Percentiles rank a stretch among this genome's conserved stretches.
Evolutionary conservation across 2,797 vertebrate species (phyloP).

Genomic region (Pseudomugil tenellus): DNA sequence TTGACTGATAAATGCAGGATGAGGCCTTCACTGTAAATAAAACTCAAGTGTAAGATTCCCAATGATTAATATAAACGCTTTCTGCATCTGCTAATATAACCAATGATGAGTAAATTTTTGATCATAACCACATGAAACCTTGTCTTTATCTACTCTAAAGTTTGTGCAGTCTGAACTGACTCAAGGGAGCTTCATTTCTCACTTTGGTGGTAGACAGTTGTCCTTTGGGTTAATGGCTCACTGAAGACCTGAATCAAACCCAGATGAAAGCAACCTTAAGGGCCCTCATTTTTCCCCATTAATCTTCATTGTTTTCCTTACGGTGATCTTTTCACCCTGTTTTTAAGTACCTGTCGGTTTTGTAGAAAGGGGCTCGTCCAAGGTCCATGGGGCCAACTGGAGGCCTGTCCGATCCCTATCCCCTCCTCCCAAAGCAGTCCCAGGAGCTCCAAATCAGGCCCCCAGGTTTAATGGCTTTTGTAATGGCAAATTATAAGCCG

Average conservation of each 20-base stretch:
- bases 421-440: constrained; percentile 69
- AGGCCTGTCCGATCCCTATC: constrained; percentile 69
- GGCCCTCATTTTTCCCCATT: constrained; percentile 81
- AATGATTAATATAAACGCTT: constrained; percentile 10
- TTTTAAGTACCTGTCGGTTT: constrained; percentile 86
- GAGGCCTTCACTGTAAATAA: neutral
- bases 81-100: constrained; percentile 44
- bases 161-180: constrained; percentile 65
- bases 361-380: constrained; percentile 76
- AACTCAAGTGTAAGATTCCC: neutral
- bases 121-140: constrained; percentile 2
- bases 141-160: constrained; percentile 24
- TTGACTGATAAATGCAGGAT: neutral
- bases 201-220: constrained; percentile 79
- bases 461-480: constrained; percentile 84
- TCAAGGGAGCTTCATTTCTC: constrained; percentile 83
- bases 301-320: constrained; percentile 86
- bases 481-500: constrained; percentile 89
- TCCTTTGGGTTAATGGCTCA: constrained; percentile 84
- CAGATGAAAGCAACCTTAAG: constrained; percentile 85
- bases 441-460: constrained; percentile 76
- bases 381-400: constrained; percentile 78
- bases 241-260: constrained; percentile 82
- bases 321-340: constrained; percentile 84
- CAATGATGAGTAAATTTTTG: constrained; percentile 36